These are phyloP conservation scores for Psilopsiagon aurifrons DNA, from an alignment of 2,113 vertebrate genomes.

Conservation along the genomic window DNA sequence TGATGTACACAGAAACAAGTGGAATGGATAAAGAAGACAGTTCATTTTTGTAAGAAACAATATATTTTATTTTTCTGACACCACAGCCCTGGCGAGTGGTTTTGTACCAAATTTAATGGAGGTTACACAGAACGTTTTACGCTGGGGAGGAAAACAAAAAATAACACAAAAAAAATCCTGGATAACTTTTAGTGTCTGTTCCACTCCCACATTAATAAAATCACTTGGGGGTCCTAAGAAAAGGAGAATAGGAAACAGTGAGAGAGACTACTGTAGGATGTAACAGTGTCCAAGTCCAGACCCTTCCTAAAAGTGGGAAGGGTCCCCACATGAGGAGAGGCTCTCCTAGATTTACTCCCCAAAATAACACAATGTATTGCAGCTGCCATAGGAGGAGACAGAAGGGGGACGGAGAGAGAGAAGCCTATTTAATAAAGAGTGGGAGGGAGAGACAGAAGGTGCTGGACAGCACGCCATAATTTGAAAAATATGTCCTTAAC, in stretches of 20 bases:
- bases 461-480: slow-evolving; percentile 77
- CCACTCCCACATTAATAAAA: slow-evolving; percentile 82
- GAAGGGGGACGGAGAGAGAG: slow-evolving; percentile 44
- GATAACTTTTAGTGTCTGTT: slow-evolving; percentile 84
- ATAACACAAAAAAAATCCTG: slow-evolving; percentile 81
- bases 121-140: slow-evolving; percentile 99
- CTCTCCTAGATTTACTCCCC: slow-evolving; percentile 71
- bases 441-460: slow-evolving; percentile 75
- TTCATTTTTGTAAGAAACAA: slow-evolving; percentile 93
- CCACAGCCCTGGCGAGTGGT: slow-evolving; percentile 95
- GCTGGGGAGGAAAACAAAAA: slow-evolving; percentile 85
- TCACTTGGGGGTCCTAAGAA: slow-evolving; percentile 79
- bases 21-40: slow-evolving; percentile 48
- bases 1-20: neutral
- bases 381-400: slow-evolving; percentile 78
- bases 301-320: slow-evolving; percentile 65
- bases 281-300: slow-evolving; percentile 73
- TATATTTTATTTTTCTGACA: slow-evolving; percentile 99
- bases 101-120: slow-evolving; percentile 99
- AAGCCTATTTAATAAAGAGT: slow-evolving; percentile 70
- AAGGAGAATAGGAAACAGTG: slow-evolving; percentile 79
- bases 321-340: slow-evolving; percentile 63
- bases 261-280: slow-evolving; percentile 71
- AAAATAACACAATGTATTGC: slow-evolving; percentile 78
- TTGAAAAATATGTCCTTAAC: slow-evolving; percentile 79